These are phyloP conservation scores for Eleginops maclovinus DNA, from an alignment of 2,113 vertebrate species.

Conservation along the genomic window DNA sequence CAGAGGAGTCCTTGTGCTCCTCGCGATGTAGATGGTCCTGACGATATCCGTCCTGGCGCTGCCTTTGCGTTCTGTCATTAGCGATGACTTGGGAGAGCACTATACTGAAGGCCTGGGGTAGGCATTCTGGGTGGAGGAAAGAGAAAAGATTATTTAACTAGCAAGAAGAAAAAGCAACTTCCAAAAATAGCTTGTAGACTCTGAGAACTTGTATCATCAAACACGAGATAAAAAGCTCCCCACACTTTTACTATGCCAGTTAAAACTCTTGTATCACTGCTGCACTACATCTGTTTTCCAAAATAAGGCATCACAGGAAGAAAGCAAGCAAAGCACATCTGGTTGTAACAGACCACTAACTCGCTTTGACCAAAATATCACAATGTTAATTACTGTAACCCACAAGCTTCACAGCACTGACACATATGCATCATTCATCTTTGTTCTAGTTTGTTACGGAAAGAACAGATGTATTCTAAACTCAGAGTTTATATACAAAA, in stretches of 20 bases:
- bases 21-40: constrained; percentile 87
- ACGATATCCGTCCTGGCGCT: constrained; percentile 82
- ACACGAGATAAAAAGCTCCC: constrained; percentile 34
- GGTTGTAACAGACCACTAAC: constrained; percentile 42
- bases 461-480: not conserved
- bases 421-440: constrained; percentile 1
- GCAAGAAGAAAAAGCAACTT: not conserved
- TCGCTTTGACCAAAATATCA: constrained; percentile 54
- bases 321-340: not conserved
- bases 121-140: constrained; percentile 83
- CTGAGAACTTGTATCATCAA: constrained; percentile 26
- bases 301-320: constrained; percentile 59
- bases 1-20: constrained; percentile 91
- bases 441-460: constrained; percentile 39
- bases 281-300: constrained; percentile 61
- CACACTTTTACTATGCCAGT: constrained; percentile 32
- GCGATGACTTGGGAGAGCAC: constrained; percentile 94
- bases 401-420: constrained; percentile 15
- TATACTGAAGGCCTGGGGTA: constrained; percentile 94
- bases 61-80: constrained; percentile 86
- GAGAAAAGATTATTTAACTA: not conserved
- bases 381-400: constrained; percentile 33
- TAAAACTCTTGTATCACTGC: constrained; percentile 5
- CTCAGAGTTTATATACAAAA: not conserved
- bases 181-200: constrained; percentile 22